Evolutionary conservation across 2,888 invertebrate species (phyloP).

Genomic region (Hydrotaea diabolus): DNA sequence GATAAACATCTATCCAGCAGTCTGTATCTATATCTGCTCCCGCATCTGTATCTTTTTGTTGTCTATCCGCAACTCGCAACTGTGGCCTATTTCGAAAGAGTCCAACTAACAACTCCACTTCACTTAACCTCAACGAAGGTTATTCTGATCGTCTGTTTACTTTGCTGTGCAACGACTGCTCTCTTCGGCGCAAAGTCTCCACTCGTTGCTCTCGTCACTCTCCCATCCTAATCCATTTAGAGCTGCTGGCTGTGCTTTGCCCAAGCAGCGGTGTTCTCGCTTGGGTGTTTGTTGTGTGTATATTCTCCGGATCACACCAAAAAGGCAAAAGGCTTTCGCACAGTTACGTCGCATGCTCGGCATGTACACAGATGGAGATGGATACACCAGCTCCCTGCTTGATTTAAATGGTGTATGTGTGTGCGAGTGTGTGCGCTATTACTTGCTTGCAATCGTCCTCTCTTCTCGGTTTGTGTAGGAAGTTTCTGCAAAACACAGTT

Average conservation of each 20-base stretch:
- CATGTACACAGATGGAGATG: conserved; percentile 13
- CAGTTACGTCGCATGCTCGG: conserved; percentile 65
- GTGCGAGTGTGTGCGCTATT: conserved; percentile 51
- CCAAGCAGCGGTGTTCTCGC: background rate
- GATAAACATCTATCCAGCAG: conserved; percentile 35
- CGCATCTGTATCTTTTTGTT: too few species aligned
- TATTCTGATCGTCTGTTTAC: conserved; percentile 54
- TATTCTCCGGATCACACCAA: background rate
- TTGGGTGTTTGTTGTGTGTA: background rate
- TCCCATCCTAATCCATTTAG: conserved; percentile 70
- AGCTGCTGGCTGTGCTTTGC: conserved; percentile 51
- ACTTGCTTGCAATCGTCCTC: conserved; percentile 56
- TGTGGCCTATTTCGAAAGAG: conserved; percentile 52
- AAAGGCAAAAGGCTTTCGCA: conserved; percentile 43
- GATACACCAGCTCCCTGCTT: conserved; percentile 43
- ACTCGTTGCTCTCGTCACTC: conserved; percentile 50
- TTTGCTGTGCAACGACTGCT: background rate
- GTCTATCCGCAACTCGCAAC: conserved; percentile 43
- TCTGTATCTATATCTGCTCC: conserved; percentile 46
- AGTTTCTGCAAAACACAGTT: conserved; percentile 74
- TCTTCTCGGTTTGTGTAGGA: conserved; percentile 68
- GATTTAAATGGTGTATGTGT: conserved; percentile 47
- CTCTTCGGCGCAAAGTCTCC: conserved; percentile 52
- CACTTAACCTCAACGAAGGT: conserved; percentile 71
- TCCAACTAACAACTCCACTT: conserved; percentile 44